Conservation (phyloP, 2,113 vertebrate genomes). For the Camelus bactrianus region DNA sequence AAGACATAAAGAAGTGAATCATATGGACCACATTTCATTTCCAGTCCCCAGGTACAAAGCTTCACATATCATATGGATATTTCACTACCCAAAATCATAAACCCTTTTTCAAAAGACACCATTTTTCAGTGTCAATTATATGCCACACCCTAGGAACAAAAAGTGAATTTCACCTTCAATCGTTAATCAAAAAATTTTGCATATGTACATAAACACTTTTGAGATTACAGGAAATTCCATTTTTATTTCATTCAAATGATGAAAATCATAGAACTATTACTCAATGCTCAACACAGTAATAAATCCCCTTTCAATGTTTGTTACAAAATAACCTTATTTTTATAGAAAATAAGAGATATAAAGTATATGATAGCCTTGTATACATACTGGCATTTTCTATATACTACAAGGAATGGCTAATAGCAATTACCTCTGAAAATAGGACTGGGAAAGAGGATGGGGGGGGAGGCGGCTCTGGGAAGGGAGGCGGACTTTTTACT, state of each 20-base stretch:
- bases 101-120: neutral
- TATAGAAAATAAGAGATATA: neutral
- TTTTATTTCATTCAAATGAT: conserved; percentile 29
- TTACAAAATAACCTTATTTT: conserved; percentile 56
- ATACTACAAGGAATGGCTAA: neutral
- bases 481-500: neutral
- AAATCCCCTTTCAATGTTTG: neutral
- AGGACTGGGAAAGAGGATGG: too few species aligned
- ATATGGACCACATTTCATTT: neutral
- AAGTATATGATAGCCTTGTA: neutral
- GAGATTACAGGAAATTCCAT: neutral
- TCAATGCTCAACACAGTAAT: conserved; percentile 21
- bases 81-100: neutral
- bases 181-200: conserved; percentile 42
- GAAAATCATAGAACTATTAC: conserved; percentile 21
- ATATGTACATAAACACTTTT: neutral
- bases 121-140: conserved; percentile 38
- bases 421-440: neutral
- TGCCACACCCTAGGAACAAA: neutral
- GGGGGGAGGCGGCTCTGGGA: neutral
- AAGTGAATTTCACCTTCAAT: neutral
- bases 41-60: conserved; percentile 5
- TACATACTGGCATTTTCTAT: neutral
- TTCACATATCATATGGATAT: neutral
- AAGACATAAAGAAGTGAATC: conserved; percentile 26